Evolutionary conservation across 2,888 invertebrate species (phyloP).

Genomic region (Taphrorychus bicolor): DNA sequence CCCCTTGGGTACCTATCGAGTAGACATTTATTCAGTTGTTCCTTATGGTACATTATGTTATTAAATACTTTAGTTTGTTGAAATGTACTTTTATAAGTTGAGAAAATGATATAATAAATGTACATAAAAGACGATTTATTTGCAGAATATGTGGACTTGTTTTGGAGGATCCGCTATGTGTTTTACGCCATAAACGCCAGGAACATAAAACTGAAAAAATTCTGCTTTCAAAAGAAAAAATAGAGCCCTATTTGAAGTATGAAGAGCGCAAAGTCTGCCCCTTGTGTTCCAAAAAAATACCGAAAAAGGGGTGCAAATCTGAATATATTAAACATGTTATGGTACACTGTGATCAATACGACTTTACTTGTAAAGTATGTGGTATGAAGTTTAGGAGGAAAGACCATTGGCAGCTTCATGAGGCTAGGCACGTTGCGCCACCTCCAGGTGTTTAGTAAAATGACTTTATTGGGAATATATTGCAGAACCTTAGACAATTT

Average conservation of each 20-base stretch:
- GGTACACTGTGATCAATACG: constrained; percentile 20
- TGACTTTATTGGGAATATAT: too few species aligned
- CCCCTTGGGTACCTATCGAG: too few species aligned
- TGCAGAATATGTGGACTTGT: constrained; percentile 23
- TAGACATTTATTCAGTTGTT: too few species aligned
- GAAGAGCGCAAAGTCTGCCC: constrained; percentile 22
- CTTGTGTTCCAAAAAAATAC: constrained; percentile 19
- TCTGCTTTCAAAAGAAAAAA: constrained; percentile 7
- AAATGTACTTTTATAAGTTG: too few species aligned
- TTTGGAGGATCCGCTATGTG: constrained; percentile 32
- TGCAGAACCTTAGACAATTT: too few species aligned
- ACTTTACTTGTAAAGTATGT: constrained; percentile 26
- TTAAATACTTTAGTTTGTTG: too few species aligned
- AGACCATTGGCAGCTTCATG: constrained; percentile 42
- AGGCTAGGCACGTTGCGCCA: constrained; percentile 40
- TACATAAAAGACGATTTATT: too few species aligned
- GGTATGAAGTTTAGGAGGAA: constrained; percentile 22
- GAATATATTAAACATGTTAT: constrained; percentile 26
- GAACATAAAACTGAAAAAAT: constrained; percentile 17
- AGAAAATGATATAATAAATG: too few species aligned
- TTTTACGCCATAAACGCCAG: constrained; percentile 33
- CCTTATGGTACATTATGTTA: too few species aligned
- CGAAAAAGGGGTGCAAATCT: constrained; percentile 4
- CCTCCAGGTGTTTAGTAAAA: not conserved
- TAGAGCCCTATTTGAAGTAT: constrained; percentile 8